Evolutionary conservation across 1,140 invertebrate species (phyloP).

Genomic region (Trichonephila inaurata): DNA sequence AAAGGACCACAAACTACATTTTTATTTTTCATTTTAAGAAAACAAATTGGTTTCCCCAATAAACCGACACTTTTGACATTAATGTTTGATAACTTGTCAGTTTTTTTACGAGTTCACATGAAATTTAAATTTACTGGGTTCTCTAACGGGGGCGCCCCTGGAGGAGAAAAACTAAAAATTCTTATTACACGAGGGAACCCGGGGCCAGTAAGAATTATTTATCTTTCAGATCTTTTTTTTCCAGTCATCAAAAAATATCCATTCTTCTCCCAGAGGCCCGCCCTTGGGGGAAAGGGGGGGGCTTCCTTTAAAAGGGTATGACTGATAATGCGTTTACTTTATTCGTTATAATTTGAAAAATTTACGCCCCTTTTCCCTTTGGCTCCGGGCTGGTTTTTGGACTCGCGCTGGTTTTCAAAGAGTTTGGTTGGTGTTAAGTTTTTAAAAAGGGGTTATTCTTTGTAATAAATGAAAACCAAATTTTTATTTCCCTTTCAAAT

Average conservation of each 20-base stretch:
- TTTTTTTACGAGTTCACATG: conserved; percentile 27
- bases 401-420: neutral
- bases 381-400: neutral
- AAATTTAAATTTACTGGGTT: neutral
- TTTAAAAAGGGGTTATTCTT: too few relatives aligned
- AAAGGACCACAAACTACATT: neutral
- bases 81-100: neutral
- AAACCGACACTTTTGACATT: conserved; percentile 37
- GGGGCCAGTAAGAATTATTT: conserved; percentile 1
- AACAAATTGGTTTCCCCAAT: conserved; percentile 18
- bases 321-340: conserved; percentile 39
- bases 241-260: conserved; percentile 45
- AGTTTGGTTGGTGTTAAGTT: neutral
- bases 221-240: conserved; percentile 39
- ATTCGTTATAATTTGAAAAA: conserved; percentile 36
- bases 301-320: neutral
- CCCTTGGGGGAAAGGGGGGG: neutral
- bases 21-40: neutral
- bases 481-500: too few relatives aligned
- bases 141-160: too few relatives aligned
- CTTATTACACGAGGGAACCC: conserved; percentile 29
- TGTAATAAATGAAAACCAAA: too few relatives aligned
- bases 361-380: conserved; percentile 8
- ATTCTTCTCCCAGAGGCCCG: conserved; percentile 1
- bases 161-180: conserved; percentile 23